Conservation (phyloP, 2,888 invertebrate genomes). For the Euphydryas editha region DNA sequence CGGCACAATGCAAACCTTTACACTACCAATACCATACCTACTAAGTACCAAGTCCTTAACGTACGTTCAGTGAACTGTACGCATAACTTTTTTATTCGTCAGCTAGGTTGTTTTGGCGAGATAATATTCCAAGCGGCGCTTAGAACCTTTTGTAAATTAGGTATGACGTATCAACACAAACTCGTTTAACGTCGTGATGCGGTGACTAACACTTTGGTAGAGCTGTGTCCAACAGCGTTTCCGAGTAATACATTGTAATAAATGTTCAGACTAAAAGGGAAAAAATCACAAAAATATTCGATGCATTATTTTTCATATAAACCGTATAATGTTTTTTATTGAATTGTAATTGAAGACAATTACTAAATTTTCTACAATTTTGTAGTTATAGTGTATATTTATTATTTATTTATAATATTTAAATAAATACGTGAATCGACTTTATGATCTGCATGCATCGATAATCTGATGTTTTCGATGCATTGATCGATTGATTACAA, state of each 20-base stretch:
- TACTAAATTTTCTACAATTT: too few relatives aligned
- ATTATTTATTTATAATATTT: too few relatives aligned
- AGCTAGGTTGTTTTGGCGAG: slow-evolving; percentile 17
- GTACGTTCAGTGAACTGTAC: slow-evolving; percentile 34
- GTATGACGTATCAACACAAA: slow-evolving; percentile 54
- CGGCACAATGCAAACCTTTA: slow-evolving; percentile 13
- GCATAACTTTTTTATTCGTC: slow-evolving; percentile 22
- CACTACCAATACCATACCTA: too few relatives aligned
- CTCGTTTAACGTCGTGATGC: slow-evolving; percentile 51
- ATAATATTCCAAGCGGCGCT: slow-evolving; percentile 31
- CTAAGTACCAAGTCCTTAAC: slow-evolving; percentile 30
- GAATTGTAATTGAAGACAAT: too few relatives aligned
- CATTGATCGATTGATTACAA: too few relatives aligned
- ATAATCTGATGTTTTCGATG: too few relatives aligned
- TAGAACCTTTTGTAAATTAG: slow-evolving; percentile 47
- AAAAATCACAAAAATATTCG: slow-evolving; percentile 4
- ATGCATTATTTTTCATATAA: background rate
- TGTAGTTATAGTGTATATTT: too few relatives aligned
- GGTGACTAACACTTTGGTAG: slow-evolving; percentile 45
- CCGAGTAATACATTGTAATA: slow-evolving; percentile 42
- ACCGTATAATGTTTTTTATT: background rate
- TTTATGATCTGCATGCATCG: too few relatives aligned
- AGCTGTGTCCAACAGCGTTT: slow-evolving; percentile 51
- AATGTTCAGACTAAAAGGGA: slow-evolving; percentile 16
- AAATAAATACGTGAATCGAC: too few relatives aligned